These are phyloP conservation scores for Porites lobata DNA, from an alignment of 92 coral and sea anemone species.

Conservation along the genomic window DNA sequence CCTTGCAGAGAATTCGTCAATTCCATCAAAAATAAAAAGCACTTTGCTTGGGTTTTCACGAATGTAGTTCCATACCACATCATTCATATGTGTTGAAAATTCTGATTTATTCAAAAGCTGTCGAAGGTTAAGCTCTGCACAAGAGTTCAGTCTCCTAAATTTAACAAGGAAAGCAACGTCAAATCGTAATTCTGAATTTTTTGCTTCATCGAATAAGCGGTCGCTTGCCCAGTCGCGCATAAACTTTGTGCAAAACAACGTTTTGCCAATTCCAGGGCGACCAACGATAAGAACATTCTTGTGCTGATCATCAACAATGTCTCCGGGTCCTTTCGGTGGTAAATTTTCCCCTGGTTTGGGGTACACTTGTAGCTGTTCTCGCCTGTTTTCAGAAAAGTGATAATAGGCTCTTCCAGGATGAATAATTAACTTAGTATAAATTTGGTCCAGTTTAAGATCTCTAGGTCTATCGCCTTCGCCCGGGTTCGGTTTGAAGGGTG, in stretches of 20 bases:
- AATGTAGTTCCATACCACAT: constrained; percentile 33
- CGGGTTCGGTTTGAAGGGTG: too few species aligned
- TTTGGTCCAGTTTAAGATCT: too few species aligned
- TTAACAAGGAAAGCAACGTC: neutral
- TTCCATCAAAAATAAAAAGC: constrained; percentile 59
- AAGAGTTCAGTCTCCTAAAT: constrained; percentile 31
- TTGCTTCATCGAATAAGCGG: neutral
- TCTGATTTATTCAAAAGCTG: constrained; percentile 10
- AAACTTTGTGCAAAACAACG: constrained; percentile 26
- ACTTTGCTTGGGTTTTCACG: constrained; percentile 24
- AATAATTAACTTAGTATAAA: too few species aligned
- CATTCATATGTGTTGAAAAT: neutral
- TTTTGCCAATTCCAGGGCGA: constrained; percentile 67
- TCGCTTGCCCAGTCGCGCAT: constrained; percentile 55
- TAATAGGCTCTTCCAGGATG: too few species aligned
- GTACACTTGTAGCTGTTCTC: too few species aligned
- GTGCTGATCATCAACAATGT: neutral
- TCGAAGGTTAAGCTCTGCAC: constrained; percentile 16
- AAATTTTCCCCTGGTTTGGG: too few species aligned
- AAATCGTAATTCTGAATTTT: constrained; percentile 4
- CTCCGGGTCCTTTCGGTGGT: neutral
- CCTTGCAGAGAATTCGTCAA: constrained; percentile 45
- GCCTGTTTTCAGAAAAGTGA: too few species aligned
- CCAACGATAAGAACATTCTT: neutral
- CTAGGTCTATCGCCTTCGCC: neutral